Base-by-base conservation (phyloP, 1,140 invertebrate genomes). In the Paralvinella palmiformis region DNA sequence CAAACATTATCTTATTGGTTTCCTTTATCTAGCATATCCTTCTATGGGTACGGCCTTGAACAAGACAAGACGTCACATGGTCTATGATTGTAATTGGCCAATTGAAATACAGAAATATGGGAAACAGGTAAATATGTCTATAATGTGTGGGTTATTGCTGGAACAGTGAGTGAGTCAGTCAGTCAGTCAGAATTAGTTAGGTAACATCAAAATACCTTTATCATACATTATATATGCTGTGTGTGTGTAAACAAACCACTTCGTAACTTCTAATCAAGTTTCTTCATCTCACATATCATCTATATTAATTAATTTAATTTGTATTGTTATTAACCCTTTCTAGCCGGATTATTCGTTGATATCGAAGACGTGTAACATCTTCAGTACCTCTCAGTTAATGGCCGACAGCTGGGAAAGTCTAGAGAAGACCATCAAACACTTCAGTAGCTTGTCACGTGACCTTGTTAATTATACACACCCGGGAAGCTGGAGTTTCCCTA, bases 41-140 rank as follows among this genome's bases (percentile, higher is more conserved):
- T 88, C 90, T 72, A 94, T 96, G 79, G 91, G 92, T 5, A 86
- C 83, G 37, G 85, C 89, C 66, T 81, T 97, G 41, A 96, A 92
- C 72, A 71, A 83, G 69, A 96, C 93, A 27, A 91, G 91, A 24
- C 83, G 88, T 53, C 84, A 87, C 24, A 96, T 96, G 89, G 85
- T 96, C 27, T 97, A 95, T 78, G 94, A 92, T 0, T 97, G 94
- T 81, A 94, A 91, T 79, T 97, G 94, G 94, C 94, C 94, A 3
- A 91, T 91, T 50, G 95, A 94, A 78, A 90, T 94, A 83, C 91
- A 91, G 69, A 91, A 88, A 65, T 88, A 89, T 15, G 31, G 41
- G 13, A 50, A 32, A 10, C 48, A 53, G n/a, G 45, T 57, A 85
- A 87, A 67, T 13, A 0, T 32, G 29, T n/a, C 13, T 41, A 41